Percentiles rank a stretch among this genome's conserved stretches.
These are phyloP conservation scores for Meleagris gallopavo DNA, from an alignment of 2,113 vertebrate genomes.

Conservation along the genomic window DNA sequence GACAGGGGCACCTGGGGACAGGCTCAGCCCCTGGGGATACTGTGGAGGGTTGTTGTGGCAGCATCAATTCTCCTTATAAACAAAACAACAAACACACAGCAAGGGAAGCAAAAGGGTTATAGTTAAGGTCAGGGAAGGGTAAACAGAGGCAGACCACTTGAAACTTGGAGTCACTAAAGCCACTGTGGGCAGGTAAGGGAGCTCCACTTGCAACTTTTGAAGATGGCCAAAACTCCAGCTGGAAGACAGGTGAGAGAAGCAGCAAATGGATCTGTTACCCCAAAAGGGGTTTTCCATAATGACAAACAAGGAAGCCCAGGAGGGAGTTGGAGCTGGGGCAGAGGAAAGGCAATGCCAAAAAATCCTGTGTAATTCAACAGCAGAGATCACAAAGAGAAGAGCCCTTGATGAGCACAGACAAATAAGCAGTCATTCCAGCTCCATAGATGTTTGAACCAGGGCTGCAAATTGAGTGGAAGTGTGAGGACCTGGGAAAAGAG, in stretches of 20 bases:
- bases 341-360: background rate
- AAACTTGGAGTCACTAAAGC: background rate
- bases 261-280: background rate
- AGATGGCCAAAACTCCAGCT: background rate
- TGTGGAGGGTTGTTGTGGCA: background rate
- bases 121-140: background rate
- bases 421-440: conserved; percentile 40
- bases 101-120: background rate
- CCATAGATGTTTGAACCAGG: background rate
- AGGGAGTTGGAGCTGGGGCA: background rate
- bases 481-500: background rate
- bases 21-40: background rate
- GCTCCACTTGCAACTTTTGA: background rate
- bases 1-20: background rate
- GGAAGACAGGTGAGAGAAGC: background rate
- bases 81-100: background rate
- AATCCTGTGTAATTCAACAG: conserved; percentile 13
- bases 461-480: background rate
- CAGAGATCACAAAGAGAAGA: conserved; percentile 37
- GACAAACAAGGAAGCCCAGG: background rate
- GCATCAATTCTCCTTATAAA: background rate
- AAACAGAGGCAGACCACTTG: background rate
- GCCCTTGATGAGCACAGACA: background rate
- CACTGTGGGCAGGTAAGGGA: background rate
- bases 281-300: background rate